These are phyloP conservation scores for Cathartes aura DNA, from an alignment of 2,113 vertebrate species.

Conservation along the genomic window DNA sequence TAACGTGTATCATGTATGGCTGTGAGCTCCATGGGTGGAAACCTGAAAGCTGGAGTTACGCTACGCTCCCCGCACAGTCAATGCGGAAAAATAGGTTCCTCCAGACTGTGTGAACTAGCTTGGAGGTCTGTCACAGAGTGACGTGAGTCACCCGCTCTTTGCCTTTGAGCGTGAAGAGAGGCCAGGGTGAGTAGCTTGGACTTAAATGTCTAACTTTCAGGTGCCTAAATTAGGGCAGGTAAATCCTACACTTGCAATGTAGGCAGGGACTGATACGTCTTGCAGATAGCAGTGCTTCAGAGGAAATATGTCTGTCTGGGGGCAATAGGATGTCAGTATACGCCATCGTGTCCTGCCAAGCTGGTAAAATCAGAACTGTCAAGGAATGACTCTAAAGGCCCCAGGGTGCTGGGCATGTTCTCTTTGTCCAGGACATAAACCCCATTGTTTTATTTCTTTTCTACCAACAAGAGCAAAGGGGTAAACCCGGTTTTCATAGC, in stretches of 20 bases:
- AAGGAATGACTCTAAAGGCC: background rate
- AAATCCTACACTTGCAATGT: rapidly evolving
- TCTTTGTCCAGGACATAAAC: background rate
- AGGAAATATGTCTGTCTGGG: rapidly evolving
- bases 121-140: background rate
- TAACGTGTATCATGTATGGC: rapidly evolving
- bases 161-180: background rate
- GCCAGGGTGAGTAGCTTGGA: background rate
- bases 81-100: background rate
- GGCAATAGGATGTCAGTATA: rapidly evolving
- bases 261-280: background rate
- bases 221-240: background rate
- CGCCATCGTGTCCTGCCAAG: background rate
- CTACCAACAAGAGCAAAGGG: background rate
- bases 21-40: background rate
- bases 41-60: background rate
- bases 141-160: rapidly evolving
- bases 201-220: background rate
- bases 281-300: background rate
- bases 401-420: rapidly evolving
- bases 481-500: background rate
- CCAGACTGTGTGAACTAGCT: rapidly evolving
- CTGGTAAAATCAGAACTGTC: background rate
- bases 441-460: background rate
- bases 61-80: background rate